Evolutionary conservation across 2,888 invertebrate genomes (phyloP), one percentile per base, ranked within the genome.

Genomic region (Willowsia nigromaculata): DNA sequence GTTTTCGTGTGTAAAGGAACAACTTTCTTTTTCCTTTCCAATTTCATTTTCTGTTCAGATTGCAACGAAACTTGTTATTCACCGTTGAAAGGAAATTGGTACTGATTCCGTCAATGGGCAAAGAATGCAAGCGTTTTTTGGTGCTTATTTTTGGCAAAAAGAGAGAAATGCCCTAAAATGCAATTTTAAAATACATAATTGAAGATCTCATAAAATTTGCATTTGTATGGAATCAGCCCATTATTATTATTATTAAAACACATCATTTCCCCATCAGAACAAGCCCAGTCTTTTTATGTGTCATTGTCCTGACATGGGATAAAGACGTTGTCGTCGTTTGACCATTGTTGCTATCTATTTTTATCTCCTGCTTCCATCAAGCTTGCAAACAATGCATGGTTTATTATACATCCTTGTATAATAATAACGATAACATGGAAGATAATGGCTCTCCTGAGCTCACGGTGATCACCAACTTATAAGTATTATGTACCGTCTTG

Each of bases 21-120:
- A 68, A 68, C 68, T 68, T 68, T 68, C 68, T 68, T 68, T 68
- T 68, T 37, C 27, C 30, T 50, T 50, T 50, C 50, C n/a, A 50
- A 50, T 50, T 50, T 50, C 50, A 6, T 50, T 50, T 50, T 50
- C 18, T 50, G n/a, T 1, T 50, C 50, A 50, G 50, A 50, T n/a
- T n/a, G 18, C 50, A 50, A 43, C 43, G 43, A 43, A 43, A 43
- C 43, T 43, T 43, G 43, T 43, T 9, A 9, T 13, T 43, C 13
- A 13, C 43, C 43, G 1, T n/a, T 50, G 18, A 47, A 9, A 47
- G 13, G 13, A 33, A 30, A 65, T 33, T 68, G 68, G 37, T 68
- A 68, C 33, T 1, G 37, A 40, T 37, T 40, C 9, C 59, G 27
- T n/a, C n/a, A n/a, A n/a, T n/a, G n/a, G n/a, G n/a, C n/a, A n/a